A percentile compares a stretch with the other conserved stretches of the same genome.
phyloP scores from a whole-genome alignment of 2,113 vertebrate species.

The Collichthys lucidus region DNA sequence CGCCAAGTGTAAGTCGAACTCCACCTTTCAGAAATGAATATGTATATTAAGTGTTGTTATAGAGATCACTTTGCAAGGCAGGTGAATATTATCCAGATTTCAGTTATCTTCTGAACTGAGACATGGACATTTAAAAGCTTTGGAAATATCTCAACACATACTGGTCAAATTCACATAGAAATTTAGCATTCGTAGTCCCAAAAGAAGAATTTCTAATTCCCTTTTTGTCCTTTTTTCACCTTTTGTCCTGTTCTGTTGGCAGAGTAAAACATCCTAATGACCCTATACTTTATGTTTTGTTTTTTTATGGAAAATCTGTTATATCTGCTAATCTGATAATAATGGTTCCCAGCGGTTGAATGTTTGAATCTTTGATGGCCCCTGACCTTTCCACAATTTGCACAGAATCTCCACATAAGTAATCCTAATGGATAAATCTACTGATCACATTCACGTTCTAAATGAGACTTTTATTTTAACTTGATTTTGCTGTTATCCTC shows the following conservation, averaged over 20 bases:
- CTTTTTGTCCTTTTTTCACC: neutral
- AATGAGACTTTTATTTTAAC: neutral
- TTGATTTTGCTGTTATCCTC: neutral
- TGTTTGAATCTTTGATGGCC: neutral
- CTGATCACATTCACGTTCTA: neutral
- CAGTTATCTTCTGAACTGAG: neutral
- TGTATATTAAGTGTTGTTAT: neutral
- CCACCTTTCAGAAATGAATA: neutral
- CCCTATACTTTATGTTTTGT: neutral
- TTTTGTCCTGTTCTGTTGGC: neutral
- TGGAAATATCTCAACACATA: neutral
- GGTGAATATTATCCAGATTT: neutral
- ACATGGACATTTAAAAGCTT: neutral
- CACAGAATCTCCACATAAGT: neutral
- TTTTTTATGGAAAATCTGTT: neutral
- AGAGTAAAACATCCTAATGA: neutral
- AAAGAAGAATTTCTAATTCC: no score
- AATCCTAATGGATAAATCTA: neutral
- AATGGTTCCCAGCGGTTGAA: neutral
- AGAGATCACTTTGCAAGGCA: neutral
- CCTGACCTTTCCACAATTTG: neutral
- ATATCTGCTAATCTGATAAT: neutral
- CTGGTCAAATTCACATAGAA: neutral
- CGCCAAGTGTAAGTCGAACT: slow-evolving; percentile 7
- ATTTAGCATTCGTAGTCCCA: neutral